Conservation (phyloP, 1,140 invertebrate genomes). For the Elysia chlorotica region DNA sequence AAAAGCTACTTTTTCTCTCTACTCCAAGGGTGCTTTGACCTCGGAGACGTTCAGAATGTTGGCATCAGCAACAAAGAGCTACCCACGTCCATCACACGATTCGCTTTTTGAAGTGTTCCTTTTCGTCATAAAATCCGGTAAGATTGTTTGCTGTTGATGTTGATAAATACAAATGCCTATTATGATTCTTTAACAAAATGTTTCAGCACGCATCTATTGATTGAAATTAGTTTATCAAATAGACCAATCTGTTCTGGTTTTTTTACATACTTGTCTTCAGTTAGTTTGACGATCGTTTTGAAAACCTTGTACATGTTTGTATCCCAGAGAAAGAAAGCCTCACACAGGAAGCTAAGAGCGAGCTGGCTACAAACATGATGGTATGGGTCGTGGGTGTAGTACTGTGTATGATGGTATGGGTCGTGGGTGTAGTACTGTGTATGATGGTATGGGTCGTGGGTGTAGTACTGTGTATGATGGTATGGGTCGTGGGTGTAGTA, state of each 20-base stretch:
- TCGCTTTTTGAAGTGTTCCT: conserved; percentile 51
- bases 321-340: conserved; percentile 47
- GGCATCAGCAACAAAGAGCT: conserved; percentile 43
- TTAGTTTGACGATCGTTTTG: too few relatives aligned
- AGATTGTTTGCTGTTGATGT: neutral
- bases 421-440: too few relatives aligned
- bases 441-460: too few relatives aligned
- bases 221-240: neutral
- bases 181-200: neutral
- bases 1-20: too few relatives aligned
- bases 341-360: conserved; percentile 36
- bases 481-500: too few relatives aligned
- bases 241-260: neutral
- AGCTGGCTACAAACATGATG: conserved; percentile 47
- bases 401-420: too few relatives aligned
- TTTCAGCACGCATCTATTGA: neutral
- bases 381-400: too few relatives aligned
- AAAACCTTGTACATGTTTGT: too few relatives aligned
- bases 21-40: conserved; percentile 47
- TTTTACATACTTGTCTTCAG: neutral
- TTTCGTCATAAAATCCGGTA: conserved; percentile 53
- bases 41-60: conserved; percentile 53
- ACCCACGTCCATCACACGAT: conserved; percentile 47
- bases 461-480: too few relatives aligned
- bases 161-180: neutral